Conservation (phyloP, 2,888 invertebrate genomes). For the Dryadula phaetusa region DNA sequence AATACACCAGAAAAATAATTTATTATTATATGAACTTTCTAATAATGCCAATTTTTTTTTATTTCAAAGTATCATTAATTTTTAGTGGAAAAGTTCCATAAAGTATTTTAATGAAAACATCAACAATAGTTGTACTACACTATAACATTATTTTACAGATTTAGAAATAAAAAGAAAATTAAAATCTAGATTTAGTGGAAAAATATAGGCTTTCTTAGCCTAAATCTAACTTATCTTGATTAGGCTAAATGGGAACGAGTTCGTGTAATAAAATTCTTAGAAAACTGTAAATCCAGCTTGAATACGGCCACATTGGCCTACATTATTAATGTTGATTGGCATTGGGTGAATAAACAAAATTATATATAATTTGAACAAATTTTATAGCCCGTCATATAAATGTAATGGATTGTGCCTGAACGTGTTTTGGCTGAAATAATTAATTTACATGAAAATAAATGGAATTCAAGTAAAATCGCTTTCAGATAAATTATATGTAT, state of each 20-base stretch:
- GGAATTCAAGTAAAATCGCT: too few species aligned
- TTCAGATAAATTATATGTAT: too few species aligned
- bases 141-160: too few species aligned
- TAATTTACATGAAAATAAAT: neutral
- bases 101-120: too few species aligned
- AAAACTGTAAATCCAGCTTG: neutral
- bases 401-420: conserved; percentile 2
- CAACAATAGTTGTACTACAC: too few species aligned
- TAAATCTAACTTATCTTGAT: conserved; percentile 12
- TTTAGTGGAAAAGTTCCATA: too few species aligned
- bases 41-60: too few species aligned
- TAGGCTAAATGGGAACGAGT: neutral
- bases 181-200: neutral
- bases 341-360: conserved; percentile 14
- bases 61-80: too few species aligned
- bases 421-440: neutral
- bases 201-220: neutral
- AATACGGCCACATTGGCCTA: neutral
- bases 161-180: neutral
- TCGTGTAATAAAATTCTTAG: conserved; percentile 18
- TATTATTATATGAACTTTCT: too few species aligned
- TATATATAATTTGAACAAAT: conserved; percentile 16
- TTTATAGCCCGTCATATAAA: conserved; percentile 23
- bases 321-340: conserved; percentile 29
- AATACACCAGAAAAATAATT: too few species aligned